These are phyloP conservation scores for Vimba vimba DNA, from an alignment of 2,113 vertebrate genomes.

Conservation along the genomic window DNA sequence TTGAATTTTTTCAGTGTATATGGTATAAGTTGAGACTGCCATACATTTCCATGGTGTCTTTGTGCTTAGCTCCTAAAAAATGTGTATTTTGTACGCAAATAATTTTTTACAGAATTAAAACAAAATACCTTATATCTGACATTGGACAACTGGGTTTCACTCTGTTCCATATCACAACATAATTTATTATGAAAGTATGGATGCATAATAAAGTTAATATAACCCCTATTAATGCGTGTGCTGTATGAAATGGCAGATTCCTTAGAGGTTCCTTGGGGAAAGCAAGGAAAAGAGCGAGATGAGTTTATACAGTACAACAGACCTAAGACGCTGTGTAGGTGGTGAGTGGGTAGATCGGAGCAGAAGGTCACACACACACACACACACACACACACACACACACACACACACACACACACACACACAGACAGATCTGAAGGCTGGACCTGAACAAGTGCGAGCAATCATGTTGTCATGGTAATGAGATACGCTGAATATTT, in stretches of 20 bases:
- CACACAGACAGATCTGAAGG: constrained; percentile 39
- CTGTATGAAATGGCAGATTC: not conserved
- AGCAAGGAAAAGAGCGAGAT: not conserved
- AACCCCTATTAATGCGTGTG: not conserved
- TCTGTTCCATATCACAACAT: too few species aligned
- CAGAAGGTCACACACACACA: constrained; percentile 60
- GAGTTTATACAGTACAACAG: constrained; percentile 18
- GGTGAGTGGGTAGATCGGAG: constrained; percentile 61
- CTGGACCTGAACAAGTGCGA: constrained; percentile 54
- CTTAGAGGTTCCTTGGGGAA: not conserved
- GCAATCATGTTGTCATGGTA: constrained; percentile 67
- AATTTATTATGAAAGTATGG: not conserved
- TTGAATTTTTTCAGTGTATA: too few species aligned
- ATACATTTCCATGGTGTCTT: too few species aligned
- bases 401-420: too few species aligned
- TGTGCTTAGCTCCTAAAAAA: too few species aligned
- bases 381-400: too few species aligned
- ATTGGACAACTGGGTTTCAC: too few species aligned
- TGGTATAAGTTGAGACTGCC: too few species aligned
- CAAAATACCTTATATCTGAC: too few species aligned
- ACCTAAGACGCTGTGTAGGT: constrained; percentile 63
- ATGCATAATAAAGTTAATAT: not conserved
- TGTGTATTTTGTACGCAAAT: too few species aligned
- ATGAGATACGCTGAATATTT: constrained; percentile 45
- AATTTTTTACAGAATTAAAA: too few species aligned